phyloP scores from a whole-genome alignment of 2,797 vertebrate species.

The Corythornis leucogaster region DNA sequence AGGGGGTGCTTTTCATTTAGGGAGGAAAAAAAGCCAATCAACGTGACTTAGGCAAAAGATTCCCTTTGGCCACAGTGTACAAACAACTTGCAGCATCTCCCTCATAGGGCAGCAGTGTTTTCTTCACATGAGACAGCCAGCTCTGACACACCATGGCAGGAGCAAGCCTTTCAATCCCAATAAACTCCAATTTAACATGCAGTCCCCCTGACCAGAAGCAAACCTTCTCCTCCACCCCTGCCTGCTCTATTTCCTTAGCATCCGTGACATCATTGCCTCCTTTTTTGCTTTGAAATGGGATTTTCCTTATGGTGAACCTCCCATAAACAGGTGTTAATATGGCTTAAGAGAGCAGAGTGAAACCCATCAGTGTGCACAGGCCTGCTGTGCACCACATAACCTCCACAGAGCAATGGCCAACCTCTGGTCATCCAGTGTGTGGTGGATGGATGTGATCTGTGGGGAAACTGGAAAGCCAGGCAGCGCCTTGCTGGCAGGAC shows the following conservation, averaged over 20 bases:
- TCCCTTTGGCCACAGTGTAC: neutral
- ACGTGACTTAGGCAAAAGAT: neutral
- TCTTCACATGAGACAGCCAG: neutral
- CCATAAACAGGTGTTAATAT: neutral
- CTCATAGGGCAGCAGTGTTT: neutral
- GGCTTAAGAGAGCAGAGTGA: neutral
- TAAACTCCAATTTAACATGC: neutral
- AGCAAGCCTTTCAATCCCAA: neutral
- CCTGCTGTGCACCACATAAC: neutral
- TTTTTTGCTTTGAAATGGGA: neutral
- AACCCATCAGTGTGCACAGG: neutral
- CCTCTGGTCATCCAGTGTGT: neutral
- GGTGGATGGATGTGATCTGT: neutral
- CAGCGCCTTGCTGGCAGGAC: slow-evolving; percentile 47
- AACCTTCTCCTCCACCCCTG: neutral
- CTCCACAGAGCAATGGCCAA: neutral
- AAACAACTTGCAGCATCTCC: neutral
- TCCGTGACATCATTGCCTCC: neutral
- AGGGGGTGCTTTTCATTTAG: neutral
- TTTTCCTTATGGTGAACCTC: neutral
- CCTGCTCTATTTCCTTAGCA: neutral
- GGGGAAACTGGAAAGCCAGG: neutral
- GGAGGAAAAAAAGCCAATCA: neutral
- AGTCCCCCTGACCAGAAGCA: neutral
- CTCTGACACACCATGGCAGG: neutral